Base-by-base conservation (phyloP, 2,888 invertebrate genomes). In the Cheilosia impressa region DNA sequence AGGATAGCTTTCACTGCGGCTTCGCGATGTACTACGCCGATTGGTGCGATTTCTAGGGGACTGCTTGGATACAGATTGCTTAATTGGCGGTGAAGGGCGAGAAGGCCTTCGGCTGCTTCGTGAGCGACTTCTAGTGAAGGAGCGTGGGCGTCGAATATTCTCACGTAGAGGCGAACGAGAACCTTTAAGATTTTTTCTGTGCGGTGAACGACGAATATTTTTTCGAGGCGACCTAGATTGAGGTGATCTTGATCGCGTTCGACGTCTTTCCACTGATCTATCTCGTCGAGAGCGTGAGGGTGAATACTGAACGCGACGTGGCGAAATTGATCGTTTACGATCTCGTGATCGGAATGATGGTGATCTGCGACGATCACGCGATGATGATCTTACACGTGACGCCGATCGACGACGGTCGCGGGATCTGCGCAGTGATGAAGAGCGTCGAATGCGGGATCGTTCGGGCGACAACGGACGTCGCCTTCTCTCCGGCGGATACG, bases 241-340 rank as follows among this genome's bases (percentile, higher is more conserved):
- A 9, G 31, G 53, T 19, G 88, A 89, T 41, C 87, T 78, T 5
- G 89, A 88, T 43, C 87, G 78, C n/a, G 87, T 78, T 52, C 89
- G 90, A 10, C 87, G 84, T 89, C 90, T 77, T 88, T 90, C 76
- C 69, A 72, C 71, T 80, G 88, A 68, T 27, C 73, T 79, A n/a
- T 63, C 58, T 31, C 76, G 82, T 4, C 63, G 77, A 5, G 22
- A 10, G 4, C 72, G 75, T 15, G 80, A 52, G 5, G 68, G 60
- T 9, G 80, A 81, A 13, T 52, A 71, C 45, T 62, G 77, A 19
- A 34, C 34, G 24, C 65, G 62, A 9, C 66, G 75, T 1, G 15
- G 57, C 9, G 87, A 85, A 41, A 41, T 47, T 19, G 88, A 87
- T 19, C 80, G 71, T 50, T 65, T 87, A 17, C 78, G 81, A 38